These are phyloP conservation scores for Suricata suricatta DNA, from an alignment of 2,113 vertebrate species.

Conservation along the genomic window DNA sequence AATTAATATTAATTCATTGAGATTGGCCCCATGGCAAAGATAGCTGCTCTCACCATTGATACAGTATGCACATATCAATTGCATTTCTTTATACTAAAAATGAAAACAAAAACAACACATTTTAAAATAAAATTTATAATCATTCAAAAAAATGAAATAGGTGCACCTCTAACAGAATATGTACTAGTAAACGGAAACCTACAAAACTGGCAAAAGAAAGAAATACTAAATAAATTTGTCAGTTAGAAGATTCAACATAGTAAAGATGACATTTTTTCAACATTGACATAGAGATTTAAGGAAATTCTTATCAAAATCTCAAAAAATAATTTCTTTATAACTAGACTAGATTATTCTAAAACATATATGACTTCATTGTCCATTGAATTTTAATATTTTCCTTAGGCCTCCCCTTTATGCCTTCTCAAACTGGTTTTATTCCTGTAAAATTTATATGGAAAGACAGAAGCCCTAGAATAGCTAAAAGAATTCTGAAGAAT, in stretches of 20 bases:
- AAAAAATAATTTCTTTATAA: background rate
- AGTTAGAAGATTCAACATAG: background rate
- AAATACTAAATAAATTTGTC: background rate
- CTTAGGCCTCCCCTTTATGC: background rate
- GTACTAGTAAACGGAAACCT: background rate
- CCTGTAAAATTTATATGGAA: background rate
- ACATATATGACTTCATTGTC: constrained; percentile 40
- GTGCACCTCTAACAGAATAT: background rate
- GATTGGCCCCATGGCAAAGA: background rate
- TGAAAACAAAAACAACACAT: background rate
- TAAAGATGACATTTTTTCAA: background rate
- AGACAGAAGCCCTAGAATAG: background rate
- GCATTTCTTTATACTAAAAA: background rate
- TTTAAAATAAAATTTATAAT: background rate
- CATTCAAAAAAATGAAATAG: background rate
- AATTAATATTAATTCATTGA: no score
- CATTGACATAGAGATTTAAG: background rate
- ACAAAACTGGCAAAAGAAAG: background rate
- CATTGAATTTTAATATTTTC: constrained; percentile 53
- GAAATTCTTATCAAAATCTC: background rate
- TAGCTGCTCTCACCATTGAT: background rate
- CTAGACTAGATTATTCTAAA: background rate
- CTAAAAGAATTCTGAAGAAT: background rate
- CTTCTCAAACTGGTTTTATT: constrained; percentile 59
- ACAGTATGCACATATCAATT: background rate